phyloP scores from a whole-genome alignment of 2,888 invertebrate genomes.

The Drosophila austrosaltans region DNA sequence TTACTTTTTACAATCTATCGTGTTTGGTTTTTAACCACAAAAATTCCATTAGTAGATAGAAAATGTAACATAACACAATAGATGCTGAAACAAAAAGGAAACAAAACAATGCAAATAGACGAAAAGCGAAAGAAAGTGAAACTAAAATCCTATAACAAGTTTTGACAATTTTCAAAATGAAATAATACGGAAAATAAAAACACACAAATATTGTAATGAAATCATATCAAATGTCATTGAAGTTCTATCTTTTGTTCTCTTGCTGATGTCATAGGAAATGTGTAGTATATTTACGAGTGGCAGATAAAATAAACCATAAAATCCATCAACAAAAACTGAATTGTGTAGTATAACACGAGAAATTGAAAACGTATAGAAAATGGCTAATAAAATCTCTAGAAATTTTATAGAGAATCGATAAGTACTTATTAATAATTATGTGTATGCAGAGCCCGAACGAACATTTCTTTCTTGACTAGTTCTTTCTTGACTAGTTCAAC shows the following conservation, averaged over 20 bases:
- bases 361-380: too few relatives aligned
- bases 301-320: background rate
- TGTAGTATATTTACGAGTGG: background rate
- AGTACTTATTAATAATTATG: too few relatives aligned
- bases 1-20: background rate
- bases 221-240: slow-evolving; percentile 20
- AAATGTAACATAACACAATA: slow-evolving; percentile 3
- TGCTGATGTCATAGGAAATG: slow-evolving; percentile 15
- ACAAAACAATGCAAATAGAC: background rate
- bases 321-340: background rate
- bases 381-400: too few relatives aligned
- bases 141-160: slow-evolving; percentile 1
- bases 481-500: too few relatives aligned
- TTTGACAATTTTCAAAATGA: background rate
- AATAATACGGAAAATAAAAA: background rate
- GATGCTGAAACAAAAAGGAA: background rate
- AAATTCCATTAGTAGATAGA: slow-evolving; percentile 1
- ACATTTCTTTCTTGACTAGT: too few relatives aligned
- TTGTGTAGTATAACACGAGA: too few relatives aligned
- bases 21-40: background rate
- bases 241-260: background rate
- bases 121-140: background rate
- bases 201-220: slow-evolving; percentile 4
- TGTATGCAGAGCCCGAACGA: too few relatives aligned
- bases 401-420: too few relatives aligned